These are phyloP conservation scores for Ispidina lecontei DNA, from an alignment of 2,797 vertebrate species.

Conservation along the genomic window DNA sequence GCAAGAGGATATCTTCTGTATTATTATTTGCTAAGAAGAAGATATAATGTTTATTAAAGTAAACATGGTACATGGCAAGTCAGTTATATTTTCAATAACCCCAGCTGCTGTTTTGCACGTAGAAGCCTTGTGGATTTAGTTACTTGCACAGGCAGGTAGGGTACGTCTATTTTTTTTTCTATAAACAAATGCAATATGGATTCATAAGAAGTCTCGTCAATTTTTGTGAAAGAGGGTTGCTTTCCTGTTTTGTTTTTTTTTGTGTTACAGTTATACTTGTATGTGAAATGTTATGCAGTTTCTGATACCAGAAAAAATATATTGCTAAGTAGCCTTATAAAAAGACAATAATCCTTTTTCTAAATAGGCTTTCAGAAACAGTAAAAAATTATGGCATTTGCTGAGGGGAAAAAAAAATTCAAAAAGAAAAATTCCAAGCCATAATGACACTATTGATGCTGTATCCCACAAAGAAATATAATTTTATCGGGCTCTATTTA, in stretches of 20 bases:
- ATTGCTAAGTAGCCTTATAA: neutral
- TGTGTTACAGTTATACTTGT: neutral
- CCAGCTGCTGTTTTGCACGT: neutral
- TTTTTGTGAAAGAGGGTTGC: neutral
- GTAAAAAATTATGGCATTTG: neutral
- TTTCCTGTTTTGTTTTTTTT: neutral
- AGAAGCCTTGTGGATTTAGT: neutral
- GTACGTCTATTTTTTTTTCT: neutral
- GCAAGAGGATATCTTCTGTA: neutral
- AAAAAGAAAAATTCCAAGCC: neutral
- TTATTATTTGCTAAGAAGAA: neutral
- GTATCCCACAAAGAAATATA: neutral
- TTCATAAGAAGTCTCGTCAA: neutral
- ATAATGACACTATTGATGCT: neutral
- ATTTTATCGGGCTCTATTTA: neutral
- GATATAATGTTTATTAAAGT: neutral
- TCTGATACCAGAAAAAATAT: neutral
- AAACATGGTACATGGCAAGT: neutral
- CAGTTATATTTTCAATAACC: neutral
- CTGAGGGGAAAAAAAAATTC: neutral
- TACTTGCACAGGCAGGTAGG: fast-evolving
- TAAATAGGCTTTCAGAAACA: neutral
- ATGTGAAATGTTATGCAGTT: neutral
- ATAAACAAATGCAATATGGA: neutral
- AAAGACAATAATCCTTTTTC: neutral